A percentile compares a stretch with the other conserved stretches of the same genome.
Evolutionary conservation across 2,797 vertebrate species (phyloP).

Genomic region (Ctenochaetus hawaiiensis): DNA sequence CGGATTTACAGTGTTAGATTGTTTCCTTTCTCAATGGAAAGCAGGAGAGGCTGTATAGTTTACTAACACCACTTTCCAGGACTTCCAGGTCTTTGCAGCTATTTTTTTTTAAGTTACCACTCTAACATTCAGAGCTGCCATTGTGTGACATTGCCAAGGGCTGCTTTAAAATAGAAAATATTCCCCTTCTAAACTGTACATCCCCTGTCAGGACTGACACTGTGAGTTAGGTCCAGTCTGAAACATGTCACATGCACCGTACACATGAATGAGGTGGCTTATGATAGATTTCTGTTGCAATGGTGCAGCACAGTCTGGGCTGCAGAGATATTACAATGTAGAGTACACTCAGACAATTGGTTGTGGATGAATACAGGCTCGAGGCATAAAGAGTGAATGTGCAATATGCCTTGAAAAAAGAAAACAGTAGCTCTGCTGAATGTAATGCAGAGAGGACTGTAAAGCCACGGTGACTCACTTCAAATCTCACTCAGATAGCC

Average conservation of each 20-base stretch:
- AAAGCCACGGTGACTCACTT: slow-evolving; percentile 65
- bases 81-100: slow-evolving; percentile 44
- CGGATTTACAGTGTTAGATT: slow-evolving; percentile 45
- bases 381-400: slow-evolving; percentile 58
- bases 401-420: slow-evolving; percentile 62
- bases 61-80: slow-evolving; percentile 35
- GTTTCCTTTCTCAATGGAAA: slow-evolving; percentile 58
- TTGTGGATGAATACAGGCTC: slow-evolving; percentile 60
- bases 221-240: slow-evolving; percentile 48
- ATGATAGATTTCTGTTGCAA: slow-evolving; percentile 56
- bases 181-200: slow-evolving; percentile 41
- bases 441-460: slow-evolving; percentile 51
- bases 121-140: slow-evolving; percentile 34
- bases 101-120: slow-evolving; percentile 24
- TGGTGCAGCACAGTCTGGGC: slow-evolving; percentile 39
- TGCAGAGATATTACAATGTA: slow-evolving; percentile 62
- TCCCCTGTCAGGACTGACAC: slow-evolving; percentile 37
- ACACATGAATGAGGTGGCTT: slow-evolving; percentile 44
- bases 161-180: slow-evolving; percentile 69
- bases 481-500: slow-evolving; percentile 53
- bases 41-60: slow-evolving; percentile 28
- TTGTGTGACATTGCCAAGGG: slow-evolving; percentile 73
- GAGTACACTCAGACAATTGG: slow-evolving; percentile 64
- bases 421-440: slow-evolving; percentile 59
- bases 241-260: slow-evolving; percentile 17